These are phyloP conservation scores for Heterotis niloticus DNA, from an alignment of 2,113 vertebrate genomes.

Conservation along the genomic window DNA sequence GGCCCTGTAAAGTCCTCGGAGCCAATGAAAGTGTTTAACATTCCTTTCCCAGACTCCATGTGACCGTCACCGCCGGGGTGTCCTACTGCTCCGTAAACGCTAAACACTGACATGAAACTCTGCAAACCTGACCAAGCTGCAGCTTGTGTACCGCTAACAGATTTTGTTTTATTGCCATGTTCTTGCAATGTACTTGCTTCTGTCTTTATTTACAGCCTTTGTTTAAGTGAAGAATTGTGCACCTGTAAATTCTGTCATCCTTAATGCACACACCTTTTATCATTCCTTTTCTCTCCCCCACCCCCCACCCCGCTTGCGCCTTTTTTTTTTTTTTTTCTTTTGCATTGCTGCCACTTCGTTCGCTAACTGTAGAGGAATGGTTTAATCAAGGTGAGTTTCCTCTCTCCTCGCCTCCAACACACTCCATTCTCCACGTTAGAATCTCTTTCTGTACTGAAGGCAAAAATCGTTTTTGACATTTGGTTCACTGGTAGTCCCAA, in stretches of 20 bases:
- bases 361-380: conserved; percentile 93
- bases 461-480: background rate
- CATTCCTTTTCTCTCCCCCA: conserved; percentile 64
- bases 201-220: background rate
- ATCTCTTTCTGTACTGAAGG: conserved; percentile 15
- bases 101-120: conserved; percentile 11
- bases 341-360: conserved; percentile 79
- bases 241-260: conserved; percentile 35
- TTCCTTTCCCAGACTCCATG: background rate
- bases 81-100: background rate
- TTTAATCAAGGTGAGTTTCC: conserved; percentile 94
- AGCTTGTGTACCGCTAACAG: conserved; percentile 34
- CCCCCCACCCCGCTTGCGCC: conserved; percentile 53
- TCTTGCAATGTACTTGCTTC: conserved; percentile 1
- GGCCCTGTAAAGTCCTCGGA: too few relatives aligned
- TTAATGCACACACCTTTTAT: conserved; percentile 60
- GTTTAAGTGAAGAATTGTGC: conserved; percentile 30
- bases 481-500: background rate
- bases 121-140: conserved; percentile 25
- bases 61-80: background rate
- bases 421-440: background rate
- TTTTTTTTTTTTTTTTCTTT: conserved; percentile 48
- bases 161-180: conserved; percentile 15
- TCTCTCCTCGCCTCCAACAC: conserved; percentile 30
- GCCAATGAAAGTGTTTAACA: background rate